Percentiles rank a stretch among this genome's conserved stretches.
Evolutionary conservation across 2,797 vertebrate species (phyloP).

Genomic region (Anas bernieri): DNA sequence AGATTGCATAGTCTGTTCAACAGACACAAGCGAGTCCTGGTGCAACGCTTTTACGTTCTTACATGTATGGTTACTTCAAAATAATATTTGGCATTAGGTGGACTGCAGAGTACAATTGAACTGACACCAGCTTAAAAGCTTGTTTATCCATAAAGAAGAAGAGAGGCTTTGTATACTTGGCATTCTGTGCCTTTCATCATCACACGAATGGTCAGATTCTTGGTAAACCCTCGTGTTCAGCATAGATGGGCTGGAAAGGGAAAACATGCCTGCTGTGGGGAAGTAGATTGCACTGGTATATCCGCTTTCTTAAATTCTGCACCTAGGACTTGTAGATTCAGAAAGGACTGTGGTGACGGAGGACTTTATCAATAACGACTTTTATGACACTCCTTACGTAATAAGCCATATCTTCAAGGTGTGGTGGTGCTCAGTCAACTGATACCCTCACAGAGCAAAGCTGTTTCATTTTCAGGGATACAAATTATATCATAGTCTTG

Average conservation of each 20-base stretch:
- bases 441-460: not conserved
- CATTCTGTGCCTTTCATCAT: not conserved
- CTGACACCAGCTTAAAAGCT: not conserved
- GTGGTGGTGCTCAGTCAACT: not conserved
- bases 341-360: not conserved
- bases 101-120: not conserved
- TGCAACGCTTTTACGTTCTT: not conserved
- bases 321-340: not conserved
- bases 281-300: not conserved
- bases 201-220: not conserved
- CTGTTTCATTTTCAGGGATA: not conserved
- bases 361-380: not conserved
- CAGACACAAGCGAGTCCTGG: not conserved
- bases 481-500: not conserved
- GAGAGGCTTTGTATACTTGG: not conserved
- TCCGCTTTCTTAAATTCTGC: not conserved
- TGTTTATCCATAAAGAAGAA: not conserved
- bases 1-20: not conserved
- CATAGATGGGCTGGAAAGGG: not conserved
- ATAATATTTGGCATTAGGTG: not conserved
- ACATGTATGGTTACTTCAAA: not conserved
- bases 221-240: not conserved
- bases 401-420: not conserved
- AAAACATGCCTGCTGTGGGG: not conserved
- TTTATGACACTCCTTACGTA: not conserved